Evolutionary conservation across 2,888 invertebrate species (phyloP), one percentile per base, ranked within the genome.

Genomic region (Andrena marginata): DNA sequence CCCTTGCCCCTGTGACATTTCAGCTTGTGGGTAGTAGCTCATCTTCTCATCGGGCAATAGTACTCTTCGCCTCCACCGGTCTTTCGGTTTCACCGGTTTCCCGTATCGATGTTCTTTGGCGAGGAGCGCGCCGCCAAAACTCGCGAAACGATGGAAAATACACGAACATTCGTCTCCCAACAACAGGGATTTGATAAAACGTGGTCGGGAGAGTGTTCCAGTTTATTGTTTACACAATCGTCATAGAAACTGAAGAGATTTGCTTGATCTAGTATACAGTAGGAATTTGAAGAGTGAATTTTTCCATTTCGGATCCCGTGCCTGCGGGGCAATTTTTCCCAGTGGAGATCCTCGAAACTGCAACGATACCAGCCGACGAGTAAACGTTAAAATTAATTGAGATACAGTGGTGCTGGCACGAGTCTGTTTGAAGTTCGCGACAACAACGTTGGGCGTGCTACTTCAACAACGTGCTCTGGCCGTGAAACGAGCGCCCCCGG

Each of bases 371-470:
- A 63, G 33, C n/a, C 63, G 29, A 59, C 54, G 31, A 73, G 49
- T 69, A 51, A 65, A 29, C 74, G 70, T 13, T 42, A 48, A 73
- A 87, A 88, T 87, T 86, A 88, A 87, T 88, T 75, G 78, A 73
- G 75, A 84, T 76, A 68, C 79, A 81, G 51, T 73, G 80, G 65
- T 70, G 54, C 67, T 81, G 75, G 79, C 68, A 85, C 86, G 81
- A 88, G 80, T 86, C 87, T 69, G 68, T 81, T 74, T 54, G 79
- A 87, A 88, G 72, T 88, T 88, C 64, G 69, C 78, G 69, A 74
- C 77, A 84, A 70, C 84, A 62, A 51, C 72, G 69, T n/a, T 85
- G 72, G 35, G 74, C 56, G 35, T 35, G 74, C 77, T 62, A 73
- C 74, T 70, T 68, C 35, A 68, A 20, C 54, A 56, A 35, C 42